Percentiles rank a stretch among this genome's conserved stretches.
phyloP scores from a whole-genome alignment of 2,113 vertebrate species.

The Dunckerocampus dactyliophorus region DNA sequence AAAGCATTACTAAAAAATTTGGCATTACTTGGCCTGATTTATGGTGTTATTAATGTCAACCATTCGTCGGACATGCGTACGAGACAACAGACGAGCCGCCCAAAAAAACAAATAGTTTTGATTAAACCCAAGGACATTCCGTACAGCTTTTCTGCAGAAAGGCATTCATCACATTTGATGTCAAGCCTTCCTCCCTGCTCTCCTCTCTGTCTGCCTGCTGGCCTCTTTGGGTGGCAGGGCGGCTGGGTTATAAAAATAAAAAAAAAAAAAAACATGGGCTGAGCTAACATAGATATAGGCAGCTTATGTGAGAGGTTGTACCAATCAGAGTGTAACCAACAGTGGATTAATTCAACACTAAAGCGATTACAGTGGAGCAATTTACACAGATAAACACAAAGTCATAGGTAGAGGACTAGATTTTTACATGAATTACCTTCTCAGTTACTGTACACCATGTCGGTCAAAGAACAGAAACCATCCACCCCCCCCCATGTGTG shows the following conservation, averaged over 20 bases:
- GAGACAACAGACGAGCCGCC: conserved; percentile 91
- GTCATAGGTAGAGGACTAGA: conserved; percentile 54
- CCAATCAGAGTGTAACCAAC: conserved; percentile 57
- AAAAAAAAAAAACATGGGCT: conserved; percentile 72
- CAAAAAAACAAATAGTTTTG: conserved; percentile 97
- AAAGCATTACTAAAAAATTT: conserved; percentile 89
- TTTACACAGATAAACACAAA: conserved; percentile 62
- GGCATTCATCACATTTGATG: conserved; percentile 95
- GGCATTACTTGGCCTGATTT: conserved; percentile 92
- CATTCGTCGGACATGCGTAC: conserved; percentile 97
- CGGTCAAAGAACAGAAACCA: conserved; percentile 3
- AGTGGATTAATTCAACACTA: conserved; percentile 68
- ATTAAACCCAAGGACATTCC: conserved; percentile 99
- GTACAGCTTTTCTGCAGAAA: conserved; percentile 93
- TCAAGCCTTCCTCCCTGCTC: conserved; percentile 72
- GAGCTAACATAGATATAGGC: conserved; percentile 73
- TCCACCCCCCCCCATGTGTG: conserved; percentile 26
- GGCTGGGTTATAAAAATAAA: conserved; percentile 33
- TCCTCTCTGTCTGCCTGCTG: conserved; percentile 24
- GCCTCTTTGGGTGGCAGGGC: conserved; percentile 44
- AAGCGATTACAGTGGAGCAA: conserved; percentile 63
- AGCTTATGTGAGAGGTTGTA: conserved; percentile 64
- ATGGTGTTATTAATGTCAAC: conserved; percentile 99
- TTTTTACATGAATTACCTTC: conserved; percentile 35
- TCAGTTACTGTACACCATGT: conserved; percentile 22